These are phyloP conservation scores for Lichenostomus cassidix DNA, from an alignment of 2,113 vertebrate species.

Conservation along the genomic window DNA sequence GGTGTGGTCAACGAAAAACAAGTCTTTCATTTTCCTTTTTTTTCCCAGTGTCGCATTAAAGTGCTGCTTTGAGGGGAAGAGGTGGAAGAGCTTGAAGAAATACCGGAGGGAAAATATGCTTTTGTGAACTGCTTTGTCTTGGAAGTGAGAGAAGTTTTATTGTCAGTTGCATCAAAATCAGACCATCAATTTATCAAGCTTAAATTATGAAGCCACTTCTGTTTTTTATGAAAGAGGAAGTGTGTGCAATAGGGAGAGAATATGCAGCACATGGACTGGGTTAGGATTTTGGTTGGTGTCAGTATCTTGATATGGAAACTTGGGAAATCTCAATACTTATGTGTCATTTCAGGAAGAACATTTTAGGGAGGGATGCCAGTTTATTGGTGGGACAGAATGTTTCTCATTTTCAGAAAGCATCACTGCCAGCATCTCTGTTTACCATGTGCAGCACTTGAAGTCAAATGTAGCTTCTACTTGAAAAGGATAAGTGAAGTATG, in stretches of 20 bases:
- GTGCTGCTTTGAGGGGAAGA: too few species aligned
- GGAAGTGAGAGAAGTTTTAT: neutral
- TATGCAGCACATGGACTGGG: rapidly evolving
- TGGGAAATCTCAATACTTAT: rapidly evolving
- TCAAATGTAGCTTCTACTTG: neutral
- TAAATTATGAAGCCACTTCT: neutral
- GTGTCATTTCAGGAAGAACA: neutral
- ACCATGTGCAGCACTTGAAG: neutral
- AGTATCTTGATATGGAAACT: neutral
- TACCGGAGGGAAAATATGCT: neutral
- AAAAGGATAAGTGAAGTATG: neutral
- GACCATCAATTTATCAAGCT: neutral
- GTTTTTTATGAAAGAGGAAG: too few species aligned
- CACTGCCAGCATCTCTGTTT: too few species aligned
- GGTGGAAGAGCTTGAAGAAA: neutral
- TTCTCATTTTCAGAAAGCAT: neutral
- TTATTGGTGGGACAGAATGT: neutral
- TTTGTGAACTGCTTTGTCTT: neutral
- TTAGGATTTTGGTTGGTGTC: neutral
- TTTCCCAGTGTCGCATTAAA: neutral
- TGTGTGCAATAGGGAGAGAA: rapidly evolving
- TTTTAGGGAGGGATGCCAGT: neutral
- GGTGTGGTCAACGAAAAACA: neutral
- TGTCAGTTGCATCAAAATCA: neutral
- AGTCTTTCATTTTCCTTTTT: neutral